Base-by-base conservation (phyloP, 2,113 vertebrate genomes). In the Gymnarchus niloticus region DNA sequence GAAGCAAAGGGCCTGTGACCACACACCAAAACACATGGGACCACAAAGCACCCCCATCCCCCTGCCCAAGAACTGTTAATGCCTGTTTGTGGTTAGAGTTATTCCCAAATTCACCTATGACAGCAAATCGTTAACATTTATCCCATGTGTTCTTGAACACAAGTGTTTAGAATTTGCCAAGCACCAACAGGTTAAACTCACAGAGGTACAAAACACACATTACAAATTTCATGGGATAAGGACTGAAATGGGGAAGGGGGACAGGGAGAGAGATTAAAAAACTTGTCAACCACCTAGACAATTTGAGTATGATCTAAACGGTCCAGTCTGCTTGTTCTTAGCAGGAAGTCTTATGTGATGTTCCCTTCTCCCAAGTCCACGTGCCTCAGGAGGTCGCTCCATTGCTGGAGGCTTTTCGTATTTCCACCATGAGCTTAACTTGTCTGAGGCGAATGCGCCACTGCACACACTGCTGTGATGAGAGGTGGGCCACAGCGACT, bases 51-150 rank as follows among this genome's bases (percentile, higher is more conserved):
- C 37, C 37, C 37, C 51, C 37, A 19, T 46, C 25, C 5, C 56
- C 49, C 80, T 54, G 23, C 80, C 80, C 14, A 82, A 54, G 80
- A 2, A 82, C 80, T 52, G 80, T 82, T 37, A 82, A 82, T 82
- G 80, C 82, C 52, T 57, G 56, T 44, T 37, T 83, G 54, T 59
- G 52, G 54, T n/a, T 41, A 56, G 44, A 54, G 37, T 46, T 56
- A 25, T 56, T 37, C 52, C 52, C 54, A 37, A 28, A 44, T 83
- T 83, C 81, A 83, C 81, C 56, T 25, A 57, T 83, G 28, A 57
- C 82, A 56, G 52, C 52, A 82, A 82, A 82, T 54, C 82, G n/a
- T 54, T 44, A 19, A 37, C 82, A 33, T 83, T 59, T 37, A 57
- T 17, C 49, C 56, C 52, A 56, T 37, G 8, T 41, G 17, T 59